phyloP scores from a whole-genome alignment of 2,113 vertebrate species.

The Sialia sialis region DNA sequence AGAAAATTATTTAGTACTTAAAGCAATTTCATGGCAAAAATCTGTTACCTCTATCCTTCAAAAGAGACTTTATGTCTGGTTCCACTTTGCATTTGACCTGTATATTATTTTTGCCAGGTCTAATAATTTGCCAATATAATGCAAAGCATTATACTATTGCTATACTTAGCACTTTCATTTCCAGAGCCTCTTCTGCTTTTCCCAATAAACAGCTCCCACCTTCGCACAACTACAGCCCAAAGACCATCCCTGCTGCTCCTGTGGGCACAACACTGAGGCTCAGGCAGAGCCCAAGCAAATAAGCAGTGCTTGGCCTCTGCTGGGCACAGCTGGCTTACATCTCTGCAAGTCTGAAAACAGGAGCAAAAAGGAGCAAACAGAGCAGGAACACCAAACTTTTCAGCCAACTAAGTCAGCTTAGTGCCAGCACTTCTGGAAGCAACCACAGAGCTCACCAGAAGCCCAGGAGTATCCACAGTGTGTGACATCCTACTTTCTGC shows the following conservation, averaged over 20 bases:
- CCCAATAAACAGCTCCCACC: not conserved
- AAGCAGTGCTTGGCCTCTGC: accelerated
- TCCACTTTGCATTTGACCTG: not conserved
- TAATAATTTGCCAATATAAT: no score
- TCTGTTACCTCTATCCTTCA: not conserved
- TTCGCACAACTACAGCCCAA: not conserved
- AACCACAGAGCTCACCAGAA: not conserved
- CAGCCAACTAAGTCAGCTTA: not conserved
- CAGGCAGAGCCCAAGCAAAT: not conserved
- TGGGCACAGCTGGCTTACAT: not conserved
- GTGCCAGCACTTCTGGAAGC: not conserved
- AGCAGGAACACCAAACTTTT: not conserved
- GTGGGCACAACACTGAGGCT: not conserved
- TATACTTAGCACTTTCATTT: not conserved
- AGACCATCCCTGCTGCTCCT: not conserved
- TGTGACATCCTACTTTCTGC: accelerated
- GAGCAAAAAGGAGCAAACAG: not conserved
- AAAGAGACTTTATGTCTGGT: not conserved
- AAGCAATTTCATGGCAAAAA: not conserved
- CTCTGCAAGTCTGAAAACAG: not conserved
- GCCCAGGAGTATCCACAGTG: not conserved
- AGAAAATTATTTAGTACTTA: not conserved
- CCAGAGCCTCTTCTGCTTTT: not conserved
- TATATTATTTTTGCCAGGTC: not conserved
- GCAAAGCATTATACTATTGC: not conserved